Percentiles rank a stretch among this genome's conserved stretches.
Conservation (phyloP, 2,797 vertebrate species). For the Acrossocheilus fasciatus region DNA sequence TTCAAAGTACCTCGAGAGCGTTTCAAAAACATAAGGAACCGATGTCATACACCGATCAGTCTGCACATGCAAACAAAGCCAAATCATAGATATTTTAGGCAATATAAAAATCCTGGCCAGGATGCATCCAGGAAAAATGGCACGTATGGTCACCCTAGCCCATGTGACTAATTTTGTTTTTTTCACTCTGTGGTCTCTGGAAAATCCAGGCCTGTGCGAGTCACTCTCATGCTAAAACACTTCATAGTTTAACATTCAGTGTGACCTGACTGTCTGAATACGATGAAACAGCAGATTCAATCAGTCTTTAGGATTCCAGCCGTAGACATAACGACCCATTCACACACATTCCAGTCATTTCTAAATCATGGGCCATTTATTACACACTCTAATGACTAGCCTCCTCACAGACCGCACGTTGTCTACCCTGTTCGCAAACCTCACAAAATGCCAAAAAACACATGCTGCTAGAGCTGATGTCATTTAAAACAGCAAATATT, state of each 20-base stretch:
- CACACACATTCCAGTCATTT: conserved; percentile 41
- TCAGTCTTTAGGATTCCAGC: neutral
- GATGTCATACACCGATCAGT: too few species aligned
- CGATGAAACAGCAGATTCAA: conserved; percentile 12
- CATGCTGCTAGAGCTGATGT: conserved; percentile 26
- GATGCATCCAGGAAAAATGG: too few species aligned
- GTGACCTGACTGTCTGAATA: conserved; percentile 12
- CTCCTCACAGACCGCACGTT: conserved; percentile 17
- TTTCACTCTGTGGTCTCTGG: neutral
- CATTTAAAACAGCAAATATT: conserved; percentile 8
- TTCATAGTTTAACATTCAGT: neutral
- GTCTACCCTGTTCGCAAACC: conserved; percentile 10
- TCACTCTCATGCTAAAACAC: conserved; percentile 9
- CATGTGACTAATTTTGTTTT: neutral
- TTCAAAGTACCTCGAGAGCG: too few species aligned
- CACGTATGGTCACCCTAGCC: too few species aligned
- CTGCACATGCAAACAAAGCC: too few species aligned
- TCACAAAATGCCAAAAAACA: conserved; percentile 12
- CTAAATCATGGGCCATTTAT: conserved; percentile 38
- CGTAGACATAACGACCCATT: conserved; percentile 38
- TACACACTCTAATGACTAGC: conserved; percentile 31
- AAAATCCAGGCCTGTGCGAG: conserved; percentile 31
- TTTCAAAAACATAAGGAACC: too few species aligned
- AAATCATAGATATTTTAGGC: too few species aligned
- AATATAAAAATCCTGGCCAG: too few species aligned